A percentile compares a stretch with the other conserved stretches of the same genome.
phyloP scores from a whole-genome alignment of 2,797 vertebrate genomes.

The Myotis pilosus region DNA sequence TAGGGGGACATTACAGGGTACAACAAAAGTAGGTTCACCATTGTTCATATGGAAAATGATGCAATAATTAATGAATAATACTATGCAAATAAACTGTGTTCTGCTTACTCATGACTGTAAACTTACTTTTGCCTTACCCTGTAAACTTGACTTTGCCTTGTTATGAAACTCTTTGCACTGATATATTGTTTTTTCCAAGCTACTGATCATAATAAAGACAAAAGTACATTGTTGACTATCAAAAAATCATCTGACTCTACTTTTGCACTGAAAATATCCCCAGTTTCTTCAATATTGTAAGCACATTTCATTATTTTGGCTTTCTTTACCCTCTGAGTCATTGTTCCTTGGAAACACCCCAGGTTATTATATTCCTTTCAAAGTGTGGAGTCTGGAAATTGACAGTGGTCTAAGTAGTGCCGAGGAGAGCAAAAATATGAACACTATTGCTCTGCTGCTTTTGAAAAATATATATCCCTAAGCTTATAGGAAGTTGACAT shows the following conservation, averaged over 20 bases:
- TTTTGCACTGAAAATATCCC: background rate
- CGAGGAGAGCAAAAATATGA: background rate
- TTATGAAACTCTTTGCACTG: background rate
- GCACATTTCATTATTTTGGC: background rate
- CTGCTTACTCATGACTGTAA: background rate
- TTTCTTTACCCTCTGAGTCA: background rate
- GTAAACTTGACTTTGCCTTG: background rate
- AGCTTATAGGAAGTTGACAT: background rate
- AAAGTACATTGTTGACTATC: background rate
- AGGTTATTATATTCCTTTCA: background rate
- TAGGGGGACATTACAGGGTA: background rate
- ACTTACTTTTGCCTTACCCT: background rate
- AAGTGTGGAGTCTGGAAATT: background rate
- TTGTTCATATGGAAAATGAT: background rate
- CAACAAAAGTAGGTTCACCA: background rate
- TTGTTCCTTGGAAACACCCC: background rate
- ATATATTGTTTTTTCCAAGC: background rate
- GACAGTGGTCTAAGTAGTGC: background rate
- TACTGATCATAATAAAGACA: background rate
- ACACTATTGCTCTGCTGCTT: background rate
- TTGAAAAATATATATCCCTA: constrained; percentile 12
- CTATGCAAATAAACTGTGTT: background rate
- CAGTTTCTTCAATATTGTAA: background rate
- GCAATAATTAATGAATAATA: background rate
- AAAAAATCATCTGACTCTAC: background rate